Conservation (phyloP, 2,888 invertebrate species). For the Trissolcus japonicus region DNA sequence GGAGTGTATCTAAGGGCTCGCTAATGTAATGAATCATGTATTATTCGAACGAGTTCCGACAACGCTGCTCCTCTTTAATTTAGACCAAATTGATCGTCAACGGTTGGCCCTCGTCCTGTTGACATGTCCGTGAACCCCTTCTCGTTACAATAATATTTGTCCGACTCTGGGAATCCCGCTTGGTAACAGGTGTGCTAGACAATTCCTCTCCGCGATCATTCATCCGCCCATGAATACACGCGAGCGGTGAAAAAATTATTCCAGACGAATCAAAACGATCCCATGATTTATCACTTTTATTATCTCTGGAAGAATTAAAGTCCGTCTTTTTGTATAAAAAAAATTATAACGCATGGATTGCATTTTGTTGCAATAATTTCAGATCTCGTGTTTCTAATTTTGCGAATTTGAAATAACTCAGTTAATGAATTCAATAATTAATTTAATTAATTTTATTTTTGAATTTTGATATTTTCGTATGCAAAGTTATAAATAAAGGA, state of each 20-base stretch:
- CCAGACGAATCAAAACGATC: slow-evolving; percentile 7
- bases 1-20: slow-evolving; percentile 16
- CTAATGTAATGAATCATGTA: slow-evolving; percentile 51
- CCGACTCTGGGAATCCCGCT: slow-evolving; percentile 53
- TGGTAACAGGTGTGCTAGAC: slow-evolving; percentile 51
- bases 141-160: slow-evolving; percentile 69
- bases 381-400: no score
- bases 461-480: no score
- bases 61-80: neutral
- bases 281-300: slow-evolving; percentile 15
- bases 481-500: no score
- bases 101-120: slow-evolving; percentile 63
- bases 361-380: neutral
- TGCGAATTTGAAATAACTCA: no score
- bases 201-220: slow-evolving; percentile 42
- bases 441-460: no score
- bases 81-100: neutral
- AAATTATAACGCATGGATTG: neutral
- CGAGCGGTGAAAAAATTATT: slow-evolving; percentile 18
- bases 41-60: slow-evolving; percentile 49
- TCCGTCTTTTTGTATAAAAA: neutral
- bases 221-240: slow-evolving; percentile 26
- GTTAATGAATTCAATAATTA: no score
- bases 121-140: slow-evolving; percentile 68
- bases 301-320: no score